Evolutionary conservation across 2,888 invertebrate genomes (phyloP).

Genomic region (Sinodicranocentrus sp.): DNA sequence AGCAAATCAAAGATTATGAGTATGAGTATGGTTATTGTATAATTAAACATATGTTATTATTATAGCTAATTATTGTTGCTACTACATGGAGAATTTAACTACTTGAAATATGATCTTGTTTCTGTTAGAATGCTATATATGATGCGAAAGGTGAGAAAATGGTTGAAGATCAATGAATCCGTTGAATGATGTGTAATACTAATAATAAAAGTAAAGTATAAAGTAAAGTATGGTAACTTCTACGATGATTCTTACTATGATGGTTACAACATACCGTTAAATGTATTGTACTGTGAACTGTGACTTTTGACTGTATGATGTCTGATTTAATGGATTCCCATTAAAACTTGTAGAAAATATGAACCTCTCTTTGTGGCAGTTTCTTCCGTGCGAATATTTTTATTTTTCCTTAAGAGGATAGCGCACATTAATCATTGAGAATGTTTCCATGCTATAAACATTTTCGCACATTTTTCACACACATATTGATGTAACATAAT

Average conservation of each 20-base stretch:
- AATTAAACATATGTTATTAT: too few species aligned
- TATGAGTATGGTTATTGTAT: background rate
- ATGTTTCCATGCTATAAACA: too few species aligned
- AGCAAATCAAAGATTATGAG: too few species aligned
- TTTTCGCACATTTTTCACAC: too few species aligned
- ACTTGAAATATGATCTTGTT: too few species aligned
- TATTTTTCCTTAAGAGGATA: too few species aligned
- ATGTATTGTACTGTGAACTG: conserved; percentile 74
- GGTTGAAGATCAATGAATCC: conserved; percentile 12
- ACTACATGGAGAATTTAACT: too few species aligned
- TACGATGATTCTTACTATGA: conserved; percentile 54
- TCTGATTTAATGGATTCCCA: conserved; percentile 75
- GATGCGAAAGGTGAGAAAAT: conserved; percentile 31
- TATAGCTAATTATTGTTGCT: too few species aligned
- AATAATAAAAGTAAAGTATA: conserved; percentile 42
- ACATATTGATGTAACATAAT: too few species aligned
- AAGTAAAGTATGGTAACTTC: conserved; percentile 31
- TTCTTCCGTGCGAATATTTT: too few species aligned
- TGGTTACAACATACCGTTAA: conserved; percentile 66
- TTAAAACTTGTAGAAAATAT: conserved; percentile 73
- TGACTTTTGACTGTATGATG: conserved; percentile 75
- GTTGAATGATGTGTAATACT: conserved; percentile 42
- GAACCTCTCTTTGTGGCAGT: too few species aligned
- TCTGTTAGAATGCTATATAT: background rate
- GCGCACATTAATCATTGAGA: too few species aligned